Percentiles rank a stretch among this genome's conserved stretches.
Conservation (phyloP, 2,888 invertebrate genomes). For the Agrochola lota region DNA sequence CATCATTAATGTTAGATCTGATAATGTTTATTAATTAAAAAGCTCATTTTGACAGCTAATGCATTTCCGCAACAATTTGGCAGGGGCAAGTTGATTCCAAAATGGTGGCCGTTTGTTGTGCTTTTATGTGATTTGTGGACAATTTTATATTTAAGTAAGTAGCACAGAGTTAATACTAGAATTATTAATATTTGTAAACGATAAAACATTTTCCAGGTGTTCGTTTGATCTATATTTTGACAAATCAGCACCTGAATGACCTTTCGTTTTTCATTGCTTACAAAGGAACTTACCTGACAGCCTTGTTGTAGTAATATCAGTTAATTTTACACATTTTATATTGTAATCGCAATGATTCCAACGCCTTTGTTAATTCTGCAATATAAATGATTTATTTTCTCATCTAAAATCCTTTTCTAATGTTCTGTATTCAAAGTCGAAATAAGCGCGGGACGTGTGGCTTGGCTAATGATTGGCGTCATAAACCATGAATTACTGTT, state of each 20-base stretch:
- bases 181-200: conserved; percentile 6
- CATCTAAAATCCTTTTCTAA: not conserved
- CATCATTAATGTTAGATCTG: accelerated
- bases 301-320: conserved; percentile 59
- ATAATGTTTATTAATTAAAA: conserved; percentile 4
- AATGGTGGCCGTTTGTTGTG: conserved; percentile 91
- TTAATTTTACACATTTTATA: conserved; percentile 39
- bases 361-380: not conserved
- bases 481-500: conserved; percentile 65
- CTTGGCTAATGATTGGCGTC: conserved; percentile 80
- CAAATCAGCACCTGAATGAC: conserved; percentile 50
- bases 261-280: conserved; percentile 72
- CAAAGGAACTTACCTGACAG: conserved; percentile 76
- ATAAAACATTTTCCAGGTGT: not conserved
- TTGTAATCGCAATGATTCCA: not conserved
- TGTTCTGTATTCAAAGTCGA: conserved; percentile 39
- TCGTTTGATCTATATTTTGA: conserved; percentile 10
- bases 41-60: conserved; percentile 60
- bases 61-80: conserved; percentile 79
- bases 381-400: conserved; percentile 13
- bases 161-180: conserved; percentile 25
- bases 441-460: conserved; percentile 88
- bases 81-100: conserved; percentile 85
- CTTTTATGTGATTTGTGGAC: conserved; percentile 82
- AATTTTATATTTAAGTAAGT: conserved; percentile 74